Base-by-base conservation (phyloP, 2,888 invertebrate genomes). In the Platycheirus rosarum region DNA sequence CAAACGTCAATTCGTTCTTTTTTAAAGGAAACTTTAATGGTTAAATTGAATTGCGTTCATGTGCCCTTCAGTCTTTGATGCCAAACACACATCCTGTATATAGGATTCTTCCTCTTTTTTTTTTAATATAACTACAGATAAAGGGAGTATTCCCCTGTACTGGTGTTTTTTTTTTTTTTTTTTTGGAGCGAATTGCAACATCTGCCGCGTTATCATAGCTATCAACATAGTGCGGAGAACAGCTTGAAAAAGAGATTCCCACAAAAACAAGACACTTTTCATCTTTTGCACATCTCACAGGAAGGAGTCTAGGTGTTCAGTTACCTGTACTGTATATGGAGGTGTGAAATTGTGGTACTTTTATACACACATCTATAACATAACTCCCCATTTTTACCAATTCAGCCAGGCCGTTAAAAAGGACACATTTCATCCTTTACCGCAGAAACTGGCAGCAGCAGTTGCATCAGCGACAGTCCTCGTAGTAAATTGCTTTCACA, bases 401-500 rank as follows among this genome's bases (percentile, higher is more conserved):
- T 63, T 79, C 48, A 63, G 49, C 48, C 46, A 60, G 42, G 44
- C 60, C 60, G 23, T 35, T 57, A 20, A 63, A 63, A 48, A 63
- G 63, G 35, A 63, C 63, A 63, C 48, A 48, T 63, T 63, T 63
- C 63, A 63, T 63, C 53, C 55, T 66, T 53, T 55, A 66, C 66
- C 78, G 42, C 78, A 74, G 48, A 48, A 57, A 44, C 60, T 37
- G 48, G 76, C 69, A 76, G 60, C 66, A 66, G 60, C 68, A 75
- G 65, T 40, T 35, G 23, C 77, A 84, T 53, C 73, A 51, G 66
- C 60, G 37, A 32, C 73, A 65, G 57, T 74, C 65, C 78, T 84
- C 69, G 35, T 70, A 69, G 78, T 74, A 84, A 84, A 84, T 84
- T 84, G 84, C 78, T 78, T 84, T 84, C 78, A 78, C 84, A 78